Percentiles rank a stretch among this genome's conserved stretches.
Conservation (phyloP, 1,140 invertebrate genomes). For the Carcinoscorpius rotundicauda region DNA sequence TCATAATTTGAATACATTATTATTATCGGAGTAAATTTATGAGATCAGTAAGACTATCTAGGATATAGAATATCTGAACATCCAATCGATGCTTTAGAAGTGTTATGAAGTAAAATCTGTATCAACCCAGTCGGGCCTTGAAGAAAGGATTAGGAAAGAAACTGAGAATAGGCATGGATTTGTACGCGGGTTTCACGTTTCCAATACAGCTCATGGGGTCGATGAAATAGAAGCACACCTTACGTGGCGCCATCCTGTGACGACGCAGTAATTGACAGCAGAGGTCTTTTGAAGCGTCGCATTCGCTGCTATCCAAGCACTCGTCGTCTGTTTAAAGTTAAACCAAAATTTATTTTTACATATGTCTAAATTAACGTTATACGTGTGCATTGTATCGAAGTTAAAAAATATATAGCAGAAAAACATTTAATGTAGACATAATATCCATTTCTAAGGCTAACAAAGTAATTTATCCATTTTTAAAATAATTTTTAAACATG, state of each 20-base stretch:
- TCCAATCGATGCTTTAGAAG: too few species aligned
- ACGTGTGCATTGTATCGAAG: too few species aligned
- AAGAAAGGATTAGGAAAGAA: constrained; percentile 14
- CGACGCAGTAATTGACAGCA: constrained; percentile 76
- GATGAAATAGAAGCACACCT: constrained; percentile 81
- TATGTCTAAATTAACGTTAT: too few species aligned
- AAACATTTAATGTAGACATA: not conserved
- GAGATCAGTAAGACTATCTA: too few species aligned
- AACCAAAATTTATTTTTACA: too few species aligned
- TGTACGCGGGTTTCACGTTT: constrained; percentile 49
- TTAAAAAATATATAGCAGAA: constrained; percentile 10
- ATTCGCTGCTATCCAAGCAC: constrained; percentile 68
- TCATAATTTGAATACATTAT: too few species aligned
- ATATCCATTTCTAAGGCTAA: not conserved
- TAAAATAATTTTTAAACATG: not conserved
- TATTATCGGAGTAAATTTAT: too few species aligned
- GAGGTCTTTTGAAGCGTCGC: constrained; percentile 66
- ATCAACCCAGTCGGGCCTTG: constrained; percentile 17
- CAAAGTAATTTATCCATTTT: not conserved
- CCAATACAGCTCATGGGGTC: constrained; percentile 78
- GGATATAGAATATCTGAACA: too few species aligned
- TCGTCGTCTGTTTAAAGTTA: constrained; percentile 48
- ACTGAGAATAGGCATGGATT: not conserved
- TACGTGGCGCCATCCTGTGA: constrained; percentile 66
- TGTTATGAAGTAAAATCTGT: too few species aligned